Evolutionary conservation across 1,140 invertebrate species (phyloP), one percentile per base, ranked within the genome.

Genomic region (Leucophenga varia): DNA sequence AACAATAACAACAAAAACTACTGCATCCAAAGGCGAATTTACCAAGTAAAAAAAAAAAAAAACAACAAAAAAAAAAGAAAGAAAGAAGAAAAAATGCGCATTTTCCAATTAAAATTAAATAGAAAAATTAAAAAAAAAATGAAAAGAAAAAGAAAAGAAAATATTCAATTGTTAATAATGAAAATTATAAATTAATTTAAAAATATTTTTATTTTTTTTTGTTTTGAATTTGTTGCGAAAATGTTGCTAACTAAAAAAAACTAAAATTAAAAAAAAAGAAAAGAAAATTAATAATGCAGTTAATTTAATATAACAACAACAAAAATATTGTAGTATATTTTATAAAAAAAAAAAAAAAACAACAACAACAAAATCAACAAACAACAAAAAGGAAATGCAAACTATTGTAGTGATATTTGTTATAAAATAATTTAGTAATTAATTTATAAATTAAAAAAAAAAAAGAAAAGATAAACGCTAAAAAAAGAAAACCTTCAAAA

Each of bases 371-470:
- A n/a, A n/a, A n/a, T n/a, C n/a, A n/a, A n/a, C n/a, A 47, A 41
- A 45, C 52, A 55, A 55, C 49, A 52, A 65, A 59, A 65, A 65
- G 57, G 67, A 67, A 67, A 67, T 67, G 63, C 63, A 67, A 67
- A 67, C 63, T 70, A 70, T 70, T 63, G 67, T 70, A 70, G 63
- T 64, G 63, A 61, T 67, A 70, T 70, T 70, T 71, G 67, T 67
- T 71, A 70, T 71, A 71, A 61, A 71, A 70, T 71, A 71, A 68
- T 68, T 70, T 70, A 70, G 63, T 61, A 58, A 64, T 59, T 67
- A 71, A 67, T 70, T 64, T 63, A 69, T 61, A 61, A 69, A 61
- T 69, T 69, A 64, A 61, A 68, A 39, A 58, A 49, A 20, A 49
- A 67, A 43, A 38, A 48, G 48, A 67, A 43, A 38, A 48, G 48